Percentiles rank a stretch among this genome's conserved stretches.
These are phyloP conservation scores for Ptilodon capucinus DNA, from an alignment of 2,888 invertebrate species.

Conservation along the genomic window DNA sequence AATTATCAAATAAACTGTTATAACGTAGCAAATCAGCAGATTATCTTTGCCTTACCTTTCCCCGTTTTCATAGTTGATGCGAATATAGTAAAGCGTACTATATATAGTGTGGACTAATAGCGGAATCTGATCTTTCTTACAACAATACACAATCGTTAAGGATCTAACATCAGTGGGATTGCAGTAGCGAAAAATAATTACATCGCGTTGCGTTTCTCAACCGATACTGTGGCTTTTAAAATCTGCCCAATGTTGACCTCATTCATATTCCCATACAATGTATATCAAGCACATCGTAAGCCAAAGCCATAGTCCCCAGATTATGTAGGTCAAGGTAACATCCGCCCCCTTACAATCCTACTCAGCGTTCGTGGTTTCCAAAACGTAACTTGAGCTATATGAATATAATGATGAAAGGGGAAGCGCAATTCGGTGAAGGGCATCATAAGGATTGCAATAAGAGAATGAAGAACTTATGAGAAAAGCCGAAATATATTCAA, in stretches of 20 bases:
- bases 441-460: neutral
- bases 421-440: neutral
- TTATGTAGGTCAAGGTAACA: conserved; percentile 35
- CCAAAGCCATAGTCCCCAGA: conserved; percentile 24
- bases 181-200: too few species aligned
- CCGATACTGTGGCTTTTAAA: neutral
- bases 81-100: too few species aligned
- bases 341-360: conserved; percentile 29
- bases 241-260: conserved; percentile 7
- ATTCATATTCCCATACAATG: conserved; percentile 13
- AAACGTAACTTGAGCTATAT: conserved; percentile 17
- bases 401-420: conserved; percentile 17
- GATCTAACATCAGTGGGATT: too few species aligned
- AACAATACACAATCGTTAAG: too few species aligned
- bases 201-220: too few species aligned
- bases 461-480: neutral
- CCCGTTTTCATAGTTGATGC: too few species aligned
- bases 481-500: too few species aligned
- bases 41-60: too few species aligned
- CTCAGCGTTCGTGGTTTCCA: conserved; percentile 22
- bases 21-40: too few species aligned
- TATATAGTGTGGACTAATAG: too few species aligned
- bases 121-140: too few species aligned
- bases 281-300: conserved; percentile 28
- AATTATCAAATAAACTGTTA: too few species aligned